A percentile compares a stretch with the other conserved stretches of the same genome.
Conservation (phyloP, 2,797 vertebrate species). For the Leptodactylus fallax region DNA sequence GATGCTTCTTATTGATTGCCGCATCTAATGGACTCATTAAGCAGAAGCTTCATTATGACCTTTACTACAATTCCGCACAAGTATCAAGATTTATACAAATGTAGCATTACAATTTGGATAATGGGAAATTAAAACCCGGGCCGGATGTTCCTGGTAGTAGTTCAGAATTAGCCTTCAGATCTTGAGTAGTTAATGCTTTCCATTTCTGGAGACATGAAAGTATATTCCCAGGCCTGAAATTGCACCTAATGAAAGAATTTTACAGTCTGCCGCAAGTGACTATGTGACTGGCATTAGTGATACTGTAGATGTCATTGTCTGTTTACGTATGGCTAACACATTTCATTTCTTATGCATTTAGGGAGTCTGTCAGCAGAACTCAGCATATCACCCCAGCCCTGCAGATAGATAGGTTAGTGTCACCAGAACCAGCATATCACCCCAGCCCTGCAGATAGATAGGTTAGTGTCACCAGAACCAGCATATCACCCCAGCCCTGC, state of each 20-base stretch:
- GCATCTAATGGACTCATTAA: conserved; percentile 77
- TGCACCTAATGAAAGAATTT: not conserved
- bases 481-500: too few species aligned
- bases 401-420: too few species aligned
- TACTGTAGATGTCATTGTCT: not conserved
- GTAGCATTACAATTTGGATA: conserved; percentile 60
- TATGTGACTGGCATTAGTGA: not conserved
- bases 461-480: too few species aligned
- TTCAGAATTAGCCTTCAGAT: conserved; percentile 33
- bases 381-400: too few species aligned
- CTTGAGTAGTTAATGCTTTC: conserved; percentile 26
- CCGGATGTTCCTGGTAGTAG: conserved; percentile 38
- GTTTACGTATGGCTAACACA: not conserved
- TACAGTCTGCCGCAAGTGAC: not conserved
- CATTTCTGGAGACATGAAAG: not conserved
- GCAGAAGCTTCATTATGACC: conserved; percentile 69
- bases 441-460: too few species aligned
- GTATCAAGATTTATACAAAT: conserved; percentile 58
- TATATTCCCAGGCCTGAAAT: not conserved
- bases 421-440: too few species aligned
- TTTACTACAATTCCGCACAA: conserved; percentile 66
- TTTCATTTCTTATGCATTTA: not conserved
- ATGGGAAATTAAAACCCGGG: not conserved
- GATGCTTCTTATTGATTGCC: conserved; percentile 77
- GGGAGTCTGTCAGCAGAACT: too few species aligned